These are phyloP conservation scores for Garrulus glandarius DNA, from an alignment of 2,797 vertebrate species.

Conservation along the genomic window DNA sequence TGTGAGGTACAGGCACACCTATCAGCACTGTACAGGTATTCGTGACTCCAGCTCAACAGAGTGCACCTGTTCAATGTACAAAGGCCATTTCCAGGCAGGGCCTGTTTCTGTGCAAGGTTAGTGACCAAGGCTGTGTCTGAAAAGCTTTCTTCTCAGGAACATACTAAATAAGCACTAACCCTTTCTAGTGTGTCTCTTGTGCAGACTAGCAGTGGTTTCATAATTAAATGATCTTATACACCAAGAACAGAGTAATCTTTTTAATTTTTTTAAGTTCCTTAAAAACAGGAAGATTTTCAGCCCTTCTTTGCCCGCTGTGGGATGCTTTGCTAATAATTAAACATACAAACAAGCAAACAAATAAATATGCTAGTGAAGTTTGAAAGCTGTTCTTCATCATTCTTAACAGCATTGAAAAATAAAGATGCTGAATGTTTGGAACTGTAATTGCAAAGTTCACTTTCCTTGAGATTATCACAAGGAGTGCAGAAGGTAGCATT, in stretches of 20 bases:
- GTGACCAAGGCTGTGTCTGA: background rate
- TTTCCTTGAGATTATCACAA: background rate
- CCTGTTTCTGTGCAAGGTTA: fast-evolving
- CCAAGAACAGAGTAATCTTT: background rate
- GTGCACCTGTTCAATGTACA: background rate
- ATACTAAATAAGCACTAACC: background rate
- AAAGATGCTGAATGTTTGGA: background rate
- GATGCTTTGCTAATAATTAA: background rate
- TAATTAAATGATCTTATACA: background rate
- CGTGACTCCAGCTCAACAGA: background rate
- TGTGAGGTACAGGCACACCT: no score
- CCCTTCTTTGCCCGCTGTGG: background rate
- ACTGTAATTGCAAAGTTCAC: background rate
- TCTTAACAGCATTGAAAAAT: background rate
- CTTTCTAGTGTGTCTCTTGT: background rate
- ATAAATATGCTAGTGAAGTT: background rate
- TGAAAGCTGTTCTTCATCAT: background rate
- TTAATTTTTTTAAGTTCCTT: background rate
- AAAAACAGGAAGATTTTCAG: background rate
- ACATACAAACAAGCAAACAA: background rate
- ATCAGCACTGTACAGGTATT: background rate
- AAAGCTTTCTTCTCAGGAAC: background rate
- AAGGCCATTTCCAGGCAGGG: background rate
- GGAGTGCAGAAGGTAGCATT: background rate
- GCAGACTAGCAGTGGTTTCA: background rate